Base-by-base conservation (phyloP, 2,797 vertebrate species). In the Coilia nasus region DNA sequence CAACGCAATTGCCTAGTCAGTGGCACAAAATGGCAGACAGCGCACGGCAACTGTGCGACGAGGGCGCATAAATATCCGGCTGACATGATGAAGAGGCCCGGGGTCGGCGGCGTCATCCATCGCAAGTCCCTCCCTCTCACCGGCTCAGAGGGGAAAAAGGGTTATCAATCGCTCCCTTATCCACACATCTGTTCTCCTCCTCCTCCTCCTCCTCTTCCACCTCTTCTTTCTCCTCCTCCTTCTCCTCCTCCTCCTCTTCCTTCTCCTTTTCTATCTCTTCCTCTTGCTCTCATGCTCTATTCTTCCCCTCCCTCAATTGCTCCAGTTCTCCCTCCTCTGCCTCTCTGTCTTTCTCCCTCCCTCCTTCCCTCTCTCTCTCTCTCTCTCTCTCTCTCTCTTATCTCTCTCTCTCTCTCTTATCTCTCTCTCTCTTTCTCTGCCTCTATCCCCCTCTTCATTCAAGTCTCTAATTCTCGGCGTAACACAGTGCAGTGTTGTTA, bases 401-500 rank as follows among this genome's bases (percentile, higher is more conserved):
- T 44, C 82, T 85, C 82, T 81, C 86, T 81, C 3, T 82, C 44
- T 84, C 31, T 14, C 85, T 88, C 87, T 84, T 82, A 41, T 59
- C 89, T 83, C 89, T 87, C 89, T 90, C 86, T 81, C 85, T 60
- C 15, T 78, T 46, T 85, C 85, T 54, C 14, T 54, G 2, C 3
- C 6, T 81, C 81, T 81, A 19, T 81, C 81, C 23, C 46, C 23
- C 46, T 23, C 81, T 54, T 6, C 81, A 7, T 28, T 31, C 82
- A 21, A 25, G 31, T 23, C 67, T 75, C 15, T 90, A 89, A 88
- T 86, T 92, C 87, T 80, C 71, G 87, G 85, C 78, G 62, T 88
- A 92, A 93, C 90, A 87, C 91, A 89, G 89, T 88, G 87, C 82
- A 87, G 75, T 86, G 92, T 93, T 94, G 89, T 94, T 93, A 94